Base-by-base conservation (phyloP, 2,888 invertebrate species). In the Dendrolimus houi region DNA sequence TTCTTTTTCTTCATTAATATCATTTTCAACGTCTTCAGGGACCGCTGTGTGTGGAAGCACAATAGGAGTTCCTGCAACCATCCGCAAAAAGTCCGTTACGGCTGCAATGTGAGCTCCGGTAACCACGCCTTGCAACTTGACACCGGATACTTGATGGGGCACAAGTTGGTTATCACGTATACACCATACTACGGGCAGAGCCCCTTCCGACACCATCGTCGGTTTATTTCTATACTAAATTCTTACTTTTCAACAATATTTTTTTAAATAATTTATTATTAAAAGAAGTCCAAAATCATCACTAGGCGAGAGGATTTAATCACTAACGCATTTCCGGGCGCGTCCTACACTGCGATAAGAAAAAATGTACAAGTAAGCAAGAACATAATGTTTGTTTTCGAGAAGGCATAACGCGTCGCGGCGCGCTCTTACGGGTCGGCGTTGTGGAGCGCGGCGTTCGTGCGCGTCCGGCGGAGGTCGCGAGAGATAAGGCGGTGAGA, bases 161-260 rank as follows among this genome's bases (percentile, higher is more conserved):
- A 93, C 92, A 90, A 93, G 92, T 79, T 92, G 92, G 84, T 93
- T 93, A 87, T 93, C 93, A 81, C 93, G 92, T 78, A 92, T 88
- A 89, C 93, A 93, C 93, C 93, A 94, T 79, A 93, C 93, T 70
- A 94, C 93, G 83, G 91, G 91, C 83, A 91, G 70, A 74, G 91
- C 86, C 81, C 92, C 92, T 79, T 92, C 91, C 65, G 93, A 92
- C 80, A 93, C 92, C 93, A 93, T 93, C 77, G 83, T 92, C 79
- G 74, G 66, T 67, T 74, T 67, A 69, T 72, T 66, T 70, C 66
- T 74, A 66, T 61, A 60, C 67, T 67, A 60, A 63, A 62, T 66
- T 62, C 52, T 55, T 52, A 62, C 53, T 54, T 52, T 53, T 41
- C 52, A 53, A 56, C 54, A 57, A 53, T 40, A 42, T 41, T 53